A percentile compares a stretch with the other conserved stretches of the same genome.
Evolutionary conservation across 2,888 invertebrate species (phyloP).

Genomic region (Allacma fusca): DNA sequence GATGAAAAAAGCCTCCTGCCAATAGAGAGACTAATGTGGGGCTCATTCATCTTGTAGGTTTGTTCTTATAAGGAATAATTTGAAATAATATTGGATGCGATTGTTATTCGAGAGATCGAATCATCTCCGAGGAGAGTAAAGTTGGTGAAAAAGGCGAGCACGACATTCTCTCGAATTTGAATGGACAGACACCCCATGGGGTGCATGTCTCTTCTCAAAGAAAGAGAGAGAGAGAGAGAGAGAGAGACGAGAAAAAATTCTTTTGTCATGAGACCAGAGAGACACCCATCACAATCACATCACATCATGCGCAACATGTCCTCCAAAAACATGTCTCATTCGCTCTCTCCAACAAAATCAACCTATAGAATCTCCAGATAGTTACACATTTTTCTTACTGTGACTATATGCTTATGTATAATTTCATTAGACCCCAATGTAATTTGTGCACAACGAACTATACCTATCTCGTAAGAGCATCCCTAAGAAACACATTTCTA

Average conservation of each 20-base stretch:
- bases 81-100: slow-evolving; percentile 9
- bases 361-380: slow-evolving; percentile 8
- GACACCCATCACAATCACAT: slow-evolving; percentile 48
- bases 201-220: slow-evolving; percentile 35
- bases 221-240: not conserved
- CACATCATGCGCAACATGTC: slow-evolving; percentile 47
- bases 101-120: slow-evolving; percentile 21
- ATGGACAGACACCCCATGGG: slow-evolving; percentile 39
- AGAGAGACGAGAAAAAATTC: slow-evolving; percentile 42
- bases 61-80: slow-evolving; percentile 22
- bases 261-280: slow-evolving; percentile 43
- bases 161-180: slow-evolving; percentile 32
- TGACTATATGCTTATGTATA: not conserved
- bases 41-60: slow-evolving; percentile 11
- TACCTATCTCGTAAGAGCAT: no score
- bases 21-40: not conserved
- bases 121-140: slow-evolving; percentile 5
- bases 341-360: not conserved
- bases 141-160: slow-evolving; percentile 19
- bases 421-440: not conserved
- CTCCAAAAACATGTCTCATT: slow-evolving; percentile 39
- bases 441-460: no score
- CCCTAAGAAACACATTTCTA: no score
- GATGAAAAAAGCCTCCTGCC: not conserved
- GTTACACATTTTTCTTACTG: not conserved